Base-by-base conservation (phyloP, 2,113 vertebrate genomes). In the Lasiurus borealis region DNA sequence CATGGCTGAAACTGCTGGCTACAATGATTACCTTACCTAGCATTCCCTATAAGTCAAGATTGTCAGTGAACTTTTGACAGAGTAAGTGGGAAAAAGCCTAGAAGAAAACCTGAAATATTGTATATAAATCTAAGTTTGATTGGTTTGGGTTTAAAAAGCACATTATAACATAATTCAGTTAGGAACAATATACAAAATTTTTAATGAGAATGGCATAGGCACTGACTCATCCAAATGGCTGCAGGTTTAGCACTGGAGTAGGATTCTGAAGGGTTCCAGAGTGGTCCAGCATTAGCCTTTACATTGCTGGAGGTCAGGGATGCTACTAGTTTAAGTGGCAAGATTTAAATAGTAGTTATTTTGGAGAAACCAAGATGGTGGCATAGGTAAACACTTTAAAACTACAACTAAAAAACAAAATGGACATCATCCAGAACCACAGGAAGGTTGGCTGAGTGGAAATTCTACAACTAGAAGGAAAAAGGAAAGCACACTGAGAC, bases 101-200 rank as follows among this genome's bases (percentile, higher is more conserved):
- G 66, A 71, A 85, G 68, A 91, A 93, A 93, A 77, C 34, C n/a
- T 78, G 44, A 83, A 91, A 78, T n/a, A 46, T 23, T 23, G 8
- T 50, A 64, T 34, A 8, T 46, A 84, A 91, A 68, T 62, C 10
- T 82, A 59, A 88, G 25, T 50, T 14, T 87, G 57, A 82, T 29
- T 75, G 10, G 27, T 64, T 64, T 18, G 46, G 19, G 71, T 76
- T 88, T 76, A 83, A 95, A 86, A 44, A 54, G 44, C 27, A 85
- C 8, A 62, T 86, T 12, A 62, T 62, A 84, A 81, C 3, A 23
- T 40, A 90, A 48, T 81, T 44, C 69, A 89, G n/a, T 76, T 87
- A 62, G 27, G 36, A 44, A 0, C 23, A 11, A 64, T 57, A 68
- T 48, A 8, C 5, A 87, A 85, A 57, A 21, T 46, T 57, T 66